Evolutionary conservation across 2,113 vertebrate genomes (phyloP), one percentile per base, ranked within the genome.

Genomic region (Poeciliopsis turrubarensis): DNA sequence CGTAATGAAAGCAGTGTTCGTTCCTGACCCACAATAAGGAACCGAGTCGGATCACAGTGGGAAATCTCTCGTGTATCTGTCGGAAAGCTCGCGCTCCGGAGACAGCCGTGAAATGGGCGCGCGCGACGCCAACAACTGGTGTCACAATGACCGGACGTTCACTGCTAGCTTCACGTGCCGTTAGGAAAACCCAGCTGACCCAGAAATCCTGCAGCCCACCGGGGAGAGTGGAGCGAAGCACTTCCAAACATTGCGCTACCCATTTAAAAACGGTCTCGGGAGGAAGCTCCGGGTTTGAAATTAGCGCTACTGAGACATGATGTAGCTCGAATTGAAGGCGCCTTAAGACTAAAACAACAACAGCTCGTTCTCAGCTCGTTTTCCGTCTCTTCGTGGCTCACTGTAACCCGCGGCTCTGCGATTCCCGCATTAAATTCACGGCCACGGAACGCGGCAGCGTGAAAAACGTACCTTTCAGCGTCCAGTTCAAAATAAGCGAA

Each of bases 321-420:
- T 60, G 25, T 6, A 25, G 70, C 32, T 63, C 13, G 14, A 1
- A 37, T 17, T 78, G 72, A n/a, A 47, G 44, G 87, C 82, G 80
- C 89, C 57, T 73, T 62, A 11, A 5, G 1, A 65, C 70, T 61
- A 73, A 68, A 61, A n/a, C 25, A 63, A 70, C 66, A 26, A 26
- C 1, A 1, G 29, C 57, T 41, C 27, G 22, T 15, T 25, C 29
- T 14, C 1, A 1, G 29, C 57, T 41, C 27, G 22, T 15, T 10
- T 4, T 30, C 1, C 13, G 4, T 6, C 14, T 27, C 65, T 31
- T 39, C 25, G 1, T 10, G 7, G 15, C 32, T n/a, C 1, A 0
- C 54, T 39, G 2, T 0, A 2, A 3, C 0, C 1, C 6, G 14
- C 22, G 2, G 5, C 4, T 37, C 5, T 2, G 0, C 17, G 65